These are phyloP conservation scores for Benitochromis conjunctus DNA, from an alignment of 2,113 vertebrate genomes.

Conservation along the genomic window DNA sequence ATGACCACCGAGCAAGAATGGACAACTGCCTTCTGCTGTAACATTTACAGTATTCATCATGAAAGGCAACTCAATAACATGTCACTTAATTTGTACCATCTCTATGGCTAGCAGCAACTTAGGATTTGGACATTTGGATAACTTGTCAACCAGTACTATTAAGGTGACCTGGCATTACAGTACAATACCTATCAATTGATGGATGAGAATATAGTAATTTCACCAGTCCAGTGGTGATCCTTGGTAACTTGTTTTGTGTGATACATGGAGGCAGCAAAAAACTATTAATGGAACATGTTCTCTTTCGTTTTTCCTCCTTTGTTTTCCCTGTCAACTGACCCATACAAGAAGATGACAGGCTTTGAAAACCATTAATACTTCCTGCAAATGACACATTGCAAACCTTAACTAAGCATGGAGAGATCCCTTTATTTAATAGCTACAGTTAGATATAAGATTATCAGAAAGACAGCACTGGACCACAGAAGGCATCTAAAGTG, in stretches of 20 bases:
- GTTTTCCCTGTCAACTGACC: neutral
- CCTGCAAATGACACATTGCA: rapidly evolving
- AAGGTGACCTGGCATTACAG: neutral
- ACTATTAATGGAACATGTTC: neutral
- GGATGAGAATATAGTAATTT: neutral
- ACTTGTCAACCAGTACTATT: neutral
- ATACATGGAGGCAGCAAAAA: too few relatives aligned
- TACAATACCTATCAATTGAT: neutral
- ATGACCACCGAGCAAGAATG: neutral
- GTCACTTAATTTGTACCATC: neutral
- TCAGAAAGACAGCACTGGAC: neutral
- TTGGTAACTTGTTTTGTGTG: too few relatives aligned
- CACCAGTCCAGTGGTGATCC: too few relatives aligned
- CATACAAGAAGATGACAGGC: neutral
- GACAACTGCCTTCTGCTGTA: neutral
- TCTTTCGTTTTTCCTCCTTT: neutral
- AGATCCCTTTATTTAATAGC: neutral
- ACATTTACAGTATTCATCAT: neutral
- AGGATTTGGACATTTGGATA: neutral
- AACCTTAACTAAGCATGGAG: neutral
- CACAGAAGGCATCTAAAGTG: too few relatives aligned
- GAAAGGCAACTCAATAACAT: neutral
- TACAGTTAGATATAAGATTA: neutral
- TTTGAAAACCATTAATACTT: rapidly evolving
- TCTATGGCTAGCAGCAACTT: neutral